Percentiles rank a stretch among this genome's conserved stretches.
Evolutionary conservation across 2,797 vertebrate species (phyloP).

Genomic region (Gadopsis bispinosus): DNA sequence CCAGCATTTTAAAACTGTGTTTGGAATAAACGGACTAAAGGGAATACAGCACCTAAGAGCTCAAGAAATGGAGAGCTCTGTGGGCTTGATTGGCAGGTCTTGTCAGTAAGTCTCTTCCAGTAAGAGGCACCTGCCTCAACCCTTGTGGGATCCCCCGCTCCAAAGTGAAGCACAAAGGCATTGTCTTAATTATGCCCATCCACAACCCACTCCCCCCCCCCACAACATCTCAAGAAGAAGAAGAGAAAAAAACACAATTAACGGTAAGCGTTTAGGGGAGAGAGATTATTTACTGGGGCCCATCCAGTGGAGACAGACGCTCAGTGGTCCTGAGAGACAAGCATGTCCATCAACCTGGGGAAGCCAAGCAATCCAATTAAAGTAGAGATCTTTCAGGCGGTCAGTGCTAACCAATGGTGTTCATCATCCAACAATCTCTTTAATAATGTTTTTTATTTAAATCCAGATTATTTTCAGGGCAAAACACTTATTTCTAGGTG

Average conservation of each 20-base stretch:
- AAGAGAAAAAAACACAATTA: conserved; percentile 82
- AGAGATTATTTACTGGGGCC: conserved; percentile 85
- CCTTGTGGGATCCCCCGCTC: conserved; percentile 79
- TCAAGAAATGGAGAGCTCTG: conserved; percentile 79
- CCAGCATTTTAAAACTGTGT: conserved; percentile 83
- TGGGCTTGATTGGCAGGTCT: conserved; percentile 85
- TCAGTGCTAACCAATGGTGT: conserved; percentile 63
- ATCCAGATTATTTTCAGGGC: conserved; percentile 41
- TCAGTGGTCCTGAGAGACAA: conserved; percentile 80
- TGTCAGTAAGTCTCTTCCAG: conserved; percentile 82
- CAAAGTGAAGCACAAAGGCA: conserved; percentile 79
- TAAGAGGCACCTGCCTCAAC: conserved; percentile 84
- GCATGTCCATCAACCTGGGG: conserved; percentile 77
- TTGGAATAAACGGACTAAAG: conserved; percentile 85
- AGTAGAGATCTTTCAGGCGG: conserved; percentile 78
- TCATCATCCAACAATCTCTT: conserved; percentile 65
- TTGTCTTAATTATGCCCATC: conserved; percentile 84
- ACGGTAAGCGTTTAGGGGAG: conserved; percentile 81
- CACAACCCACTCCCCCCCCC: conserved; percentile 30
- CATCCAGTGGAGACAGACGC: conserved; percentile 80
- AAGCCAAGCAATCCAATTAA: conserved; percentile 83
- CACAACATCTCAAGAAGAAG: conserved; percentile 68
- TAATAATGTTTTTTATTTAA: conserved; percentile 54
- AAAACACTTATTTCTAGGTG: conserved; percentile 40
- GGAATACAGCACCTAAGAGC: conserved; percentile 79